These are phyloP conservation scores for Lepidurus apus DNA, from an alignment of 1,140 invertebrate genomes.

Conservation along the genomic window DNA sequence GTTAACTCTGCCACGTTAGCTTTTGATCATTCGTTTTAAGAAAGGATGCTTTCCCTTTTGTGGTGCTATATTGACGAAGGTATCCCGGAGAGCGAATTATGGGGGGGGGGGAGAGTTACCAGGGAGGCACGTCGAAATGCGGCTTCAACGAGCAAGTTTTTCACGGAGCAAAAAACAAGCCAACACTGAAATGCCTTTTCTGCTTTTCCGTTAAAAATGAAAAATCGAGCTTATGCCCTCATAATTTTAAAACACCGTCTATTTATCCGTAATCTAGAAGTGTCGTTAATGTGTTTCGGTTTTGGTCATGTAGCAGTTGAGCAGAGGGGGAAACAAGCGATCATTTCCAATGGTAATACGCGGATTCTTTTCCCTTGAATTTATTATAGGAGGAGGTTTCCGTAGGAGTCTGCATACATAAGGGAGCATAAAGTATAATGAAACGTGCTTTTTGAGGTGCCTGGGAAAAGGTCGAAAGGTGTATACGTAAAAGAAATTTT, in stretches of 20 bases:
- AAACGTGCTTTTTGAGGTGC: slow-evolving; percentile 1
- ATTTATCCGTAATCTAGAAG: background rate
- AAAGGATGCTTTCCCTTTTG: background rate
- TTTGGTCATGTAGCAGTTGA: too few species aligned
- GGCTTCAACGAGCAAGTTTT: background rate
- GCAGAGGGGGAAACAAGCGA: too few species aligned
- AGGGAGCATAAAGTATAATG: background rate
- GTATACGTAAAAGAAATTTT: background rate
- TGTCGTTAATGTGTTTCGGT: background rate
- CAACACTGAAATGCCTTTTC: background rate
- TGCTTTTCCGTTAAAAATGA: background rate
- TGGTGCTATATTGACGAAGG: slow-evolving; percentile 8
- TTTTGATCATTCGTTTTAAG: background rate
- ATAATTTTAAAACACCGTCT: background rate
- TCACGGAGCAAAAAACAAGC: background rate
- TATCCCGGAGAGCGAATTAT: background rate
- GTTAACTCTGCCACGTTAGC: background rate
- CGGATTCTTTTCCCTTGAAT: too few species aligned
- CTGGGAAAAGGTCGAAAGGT: slow-evolving; percentile 19
- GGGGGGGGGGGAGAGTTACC: background rate
- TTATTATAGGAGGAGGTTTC: background rate
- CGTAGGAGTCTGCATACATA: background rate
- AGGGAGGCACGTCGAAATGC: background rate
- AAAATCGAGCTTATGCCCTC: background rate
- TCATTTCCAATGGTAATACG: too few species aligned